A percentile compares a stretch with the other conserved stretches of the same genome.
phyloP scores from a whole-genome alignment of 2,113 vertebrate species.

The Psittacula cyanocephala region DNA sequence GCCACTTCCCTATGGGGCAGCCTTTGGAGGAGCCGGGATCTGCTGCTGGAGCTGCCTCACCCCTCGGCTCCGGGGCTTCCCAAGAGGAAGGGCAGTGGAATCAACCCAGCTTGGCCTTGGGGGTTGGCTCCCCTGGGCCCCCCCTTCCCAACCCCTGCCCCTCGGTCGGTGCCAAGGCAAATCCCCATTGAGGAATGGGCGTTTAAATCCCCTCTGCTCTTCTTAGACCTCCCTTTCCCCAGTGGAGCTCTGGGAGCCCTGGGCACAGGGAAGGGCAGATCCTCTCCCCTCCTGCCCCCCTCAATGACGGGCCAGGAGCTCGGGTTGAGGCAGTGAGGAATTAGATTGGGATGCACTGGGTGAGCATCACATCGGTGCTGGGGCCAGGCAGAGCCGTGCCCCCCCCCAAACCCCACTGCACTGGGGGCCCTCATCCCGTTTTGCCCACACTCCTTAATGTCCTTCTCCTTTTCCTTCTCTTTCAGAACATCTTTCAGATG shows the following conservation, averaged over 20 bases:
- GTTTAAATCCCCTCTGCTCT: neutral
- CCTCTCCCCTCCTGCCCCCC: neutral
- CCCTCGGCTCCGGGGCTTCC: fast-evolving
- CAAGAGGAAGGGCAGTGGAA: neutral
- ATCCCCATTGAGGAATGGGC: neutral
- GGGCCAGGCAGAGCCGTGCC: neutral
- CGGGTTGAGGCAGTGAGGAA: neutral
- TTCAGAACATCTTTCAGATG: slow-evolving; percentile 96
- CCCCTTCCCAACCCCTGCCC: neutral
- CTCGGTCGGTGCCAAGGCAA: fast-evolving
- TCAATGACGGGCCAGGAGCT: neutral
- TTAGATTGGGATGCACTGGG: neutral
- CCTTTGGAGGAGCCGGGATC: neutral
- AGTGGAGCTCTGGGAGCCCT: neutral
- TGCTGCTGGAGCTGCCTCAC: neutral
- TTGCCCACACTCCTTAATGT: neutral
- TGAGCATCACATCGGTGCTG: neutral
- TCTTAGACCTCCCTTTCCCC: too few species aligned
- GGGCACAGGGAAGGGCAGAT: neutral
- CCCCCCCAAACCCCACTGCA: too few species aligned
- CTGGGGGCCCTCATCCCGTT: neutral
- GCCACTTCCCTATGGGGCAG: neutral
- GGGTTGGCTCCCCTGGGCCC: neutral
- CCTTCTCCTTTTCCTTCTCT: slow-evolving; percentile 42
- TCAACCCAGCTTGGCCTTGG: neutral